Conservation (phyloP, 1,140 invertebrate genomes). For the Zophobas morio region DNA sequence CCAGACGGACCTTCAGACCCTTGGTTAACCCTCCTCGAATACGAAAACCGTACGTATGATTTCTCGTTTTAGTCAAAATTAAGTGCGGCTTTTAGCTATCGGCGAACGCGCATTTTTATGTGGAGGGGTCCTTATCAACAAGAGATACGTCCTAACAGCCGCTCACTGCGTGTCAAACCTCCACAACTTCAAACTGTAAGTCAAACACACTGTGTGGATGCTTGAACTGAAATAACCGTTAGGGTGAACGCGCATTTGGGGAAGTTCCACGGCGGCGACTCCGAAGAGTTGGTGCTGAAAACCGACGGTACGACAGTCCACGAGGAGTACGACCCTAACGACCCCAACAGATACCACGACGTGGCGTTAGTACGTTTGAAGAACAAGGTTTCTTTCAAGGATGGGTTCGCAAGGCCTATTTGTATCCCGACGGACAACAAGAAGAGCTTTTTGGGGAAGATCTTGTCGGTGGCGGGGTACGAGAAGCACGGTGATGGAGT, state of each 20-base stretch:
- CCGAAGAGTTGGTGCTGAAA: conserved; percentile 61
- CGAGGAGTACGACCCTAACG: conserved; percentile 57
- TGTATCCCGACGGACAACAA: conserved; percentile 73
- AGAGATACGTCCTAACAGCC: conserved; percentile 65
- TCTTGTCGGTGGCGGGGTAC: conserved; percentile 76
- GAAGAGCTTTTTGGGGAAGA: conserved; percentile 60
- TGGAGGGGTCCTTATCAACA: conserved; percentile 67
- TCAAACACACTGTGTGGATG: conserved; percentile 19
- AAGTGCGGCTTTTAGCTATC: conserved; percentile 12
- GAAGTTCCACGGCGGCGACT: conserved; percentile 71
- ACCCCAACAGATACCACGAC: conserved; percentile 59
- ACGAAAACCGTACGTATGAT: conserved; percentile 64
- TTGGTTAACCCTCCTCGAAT: conserved; percentile 71
- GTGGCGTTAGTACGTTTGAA: conserved; percentile 63
- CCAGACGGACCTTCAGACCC: conserved; percentile 62
- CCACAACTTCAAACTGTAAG: conserved; percentile 69
- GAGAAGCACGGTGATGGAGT: conserved; percentile 72
- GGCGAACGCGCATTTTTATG: conserved; percentile 57
- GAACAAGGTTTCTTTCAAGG: conserved; percentile 44
- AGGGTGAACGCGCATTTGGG: conserved; percentile 75
- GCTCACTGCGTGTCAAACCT: conserved; percentile 67
- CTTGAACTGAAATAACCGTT: conserved; percentile 43
- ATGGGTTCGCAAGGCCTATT: conserved; percentile 74
- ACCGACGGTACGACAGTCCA: conserved; percentile 60
- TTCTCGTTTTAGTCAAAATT: neutral